Base-by-base conservation (phyloP, 2,797 vertebrate genomes). In the Podargus strigoides region DNA sequence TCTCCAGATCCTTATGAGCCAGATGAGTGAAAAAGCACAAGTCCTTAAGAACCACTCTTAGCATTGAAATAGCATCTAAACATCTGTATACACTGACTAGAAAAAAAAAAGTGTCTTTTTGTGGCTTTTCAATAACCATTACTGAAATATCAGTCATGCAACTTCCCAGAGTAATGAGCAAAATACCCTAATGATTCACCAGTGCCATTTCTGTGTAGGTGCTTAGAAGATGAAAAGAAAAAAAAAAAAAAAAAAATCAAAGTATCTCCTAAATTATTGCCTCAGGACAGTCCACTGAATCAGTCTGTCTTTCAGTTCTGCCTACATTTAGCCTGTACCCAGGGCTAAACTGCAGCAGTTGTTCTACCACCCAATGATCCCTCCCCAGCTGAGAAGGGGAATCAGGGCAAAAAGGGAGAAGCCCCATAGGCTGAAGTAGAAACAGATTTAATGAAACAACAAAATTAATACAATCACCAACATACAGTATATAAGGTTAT, bases 101-200 rank as follows among this genome's bases (percentile, higher is more conserved):
- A 21, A 78, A 14, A 64, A 87, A 85, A 83, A 64, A 87, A 85
- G 80, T 10, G 7, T 50, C 52, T n/a, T 76, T 78, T 83, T 85
- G 28, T 93, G 64, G 53, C 66, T 70, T 95, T 91, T 83, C 68
- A 85, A 1, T 55, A 91, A 52, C 73, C 34, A n/a, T 49, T 75
- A 60, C 14, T 41, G 46, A 52, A 52, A 19, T 49, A 52, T 52
- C 49, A 75, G 55, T 89, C 49, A 60, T 49, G 46, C 27, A 86
- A 34, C 6, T 93, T 91, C 72, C 21, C 36, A 67, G 63, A 87
- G 74, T 91, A 85, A 83, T 37, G 49, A 77, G 9, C 0, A 1
- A 91, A 89, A 77, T 83, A 86, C 56, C 26, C 49, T 85, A 86
- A 69, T 92, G 94, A 94, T 80, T 94, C 87, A 90, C 46, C 44